Percentiles rank a stretch among this genome's conserved stretches.
These are phyloP conservation scores for Trisateles emortualis DNA, from an alignment of 2,888 invertebrate species.

Conservation along the genomic window DNA sequence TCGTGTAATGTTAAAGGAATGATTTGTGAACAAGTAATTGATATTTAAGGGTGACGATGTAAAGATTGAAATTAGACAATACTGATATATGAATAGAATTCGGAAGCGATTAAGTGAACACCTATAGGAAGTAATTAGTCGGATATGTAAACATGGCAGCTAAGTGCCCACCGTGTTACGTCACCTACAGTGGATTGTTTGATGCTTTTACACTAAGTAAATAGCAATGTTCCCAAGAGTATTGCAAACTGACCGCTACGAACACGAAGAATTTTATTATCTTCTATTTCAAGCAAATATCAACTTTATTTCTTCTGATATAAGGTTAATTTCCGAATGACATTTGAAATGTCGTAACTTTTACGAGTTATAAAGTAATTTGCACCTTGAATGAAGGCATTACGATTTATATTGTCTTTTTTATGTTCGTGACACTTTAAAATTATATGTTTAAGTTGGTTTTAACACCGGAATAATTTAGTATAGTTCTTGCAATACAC, in stretches of 20 bases:
- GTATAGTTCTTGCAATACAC: too few relatives aligned
- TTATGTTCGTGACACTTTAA: neutral
- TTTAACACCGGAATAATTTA: too few relatives aligned
- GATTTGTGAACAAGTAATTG: constrained; percentile 40
- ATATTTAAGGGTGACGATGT: constrained; percentile 39
- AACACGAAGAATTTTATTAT: neutral
- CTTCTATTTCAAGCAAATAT: neutral
- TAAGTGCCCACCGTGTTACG: neutral
- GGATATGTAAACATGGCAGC: constrained; percentile 13
- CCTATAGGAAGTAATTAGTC: constrained; percentile 6
- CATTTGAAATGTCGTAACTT: neutral
- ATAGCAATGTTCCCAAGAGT: neutral
- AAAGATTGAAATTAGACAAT: constrained; percentile 54
- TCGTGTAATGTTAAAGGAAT: constrained; percentile 24
- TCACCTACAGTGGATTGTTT: neutral
- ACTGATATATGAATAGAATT: constrained; percentile 41
- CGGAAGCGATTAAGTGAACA: constrained; percentile 11
- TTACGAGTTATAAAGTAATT: neutral
- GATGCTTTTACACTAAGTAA: neutral
- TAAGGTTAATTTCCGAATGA: neutral
- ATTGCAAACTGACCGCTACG: neutral
- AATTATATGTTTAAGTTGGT: too few relatives aligned
- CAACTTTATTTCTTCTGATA: neutral
- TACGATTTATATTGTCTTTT: neutral
- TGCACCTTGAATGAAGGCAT: neutral